Conservation (phyloP, 2,113 vertebrate species). For the Leptocoma aspasia region DNA sequence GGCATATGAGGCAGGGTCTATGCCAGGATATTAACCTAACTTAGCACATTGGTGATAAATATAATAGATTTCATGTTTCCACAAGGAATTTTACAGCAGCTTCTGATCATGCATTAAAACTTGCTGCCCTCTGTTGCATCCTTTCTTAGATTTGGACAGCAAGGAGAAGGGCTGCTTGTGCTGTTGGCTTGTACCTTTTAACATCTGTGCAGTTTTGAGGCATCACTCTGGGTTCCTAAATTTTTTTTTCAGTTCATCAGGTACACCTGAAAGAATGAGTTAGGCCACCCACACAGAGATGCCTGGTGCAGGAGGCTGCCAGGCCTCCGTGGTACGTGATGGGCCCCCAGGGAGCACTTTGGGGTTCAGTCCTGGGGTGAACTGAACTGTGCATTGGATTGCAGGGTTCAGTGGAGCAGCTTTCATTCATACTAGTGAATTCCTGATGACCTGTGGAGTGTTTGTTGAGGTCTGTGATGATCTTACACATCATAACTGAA, state of each 20-base stretch:
- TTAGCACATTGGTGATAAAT: constrained; percentile 7
- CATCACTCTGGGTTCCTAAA: background rate
- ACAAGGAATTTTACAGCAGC: background rate
- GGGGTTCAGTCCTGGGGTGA: background rate
- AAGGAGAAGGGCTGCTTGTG: background rate
- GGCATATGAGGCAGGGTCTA: background rate
- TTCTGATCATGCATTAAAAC: background rate
- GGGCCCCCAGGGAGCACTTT: background rate
- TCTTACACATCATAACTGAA: background rate
- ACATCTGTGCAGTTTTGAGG: background rate
- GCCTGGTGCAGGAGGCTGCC: background rate
- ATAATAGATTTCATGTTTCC: background rate
- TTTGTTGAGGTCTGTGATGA: background rate
- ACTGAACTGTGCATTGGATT: background rate
- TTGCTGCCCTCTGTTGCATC: rapidly evolving
- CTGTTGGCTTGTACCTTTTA: background rate
- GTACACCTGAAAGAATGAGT: background rate
- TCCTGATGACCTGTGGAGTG: background rate
- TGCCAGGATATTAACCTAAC: constrained; percentile 17
- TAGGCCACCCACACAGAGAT: background rate
- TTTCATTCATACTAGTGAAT: background rate
- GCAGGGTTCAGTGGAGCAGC: background rate
- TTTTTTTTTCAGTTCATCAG: background rate
- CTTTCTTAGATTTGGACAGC: background rate
- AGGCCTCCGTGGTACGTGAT: rapidly evolving